These are phyloP conservation scores for Eudemis profundana DNA, from an alignment of 2,888 invertebrate species.

Conservation along the genomic window DNA sequence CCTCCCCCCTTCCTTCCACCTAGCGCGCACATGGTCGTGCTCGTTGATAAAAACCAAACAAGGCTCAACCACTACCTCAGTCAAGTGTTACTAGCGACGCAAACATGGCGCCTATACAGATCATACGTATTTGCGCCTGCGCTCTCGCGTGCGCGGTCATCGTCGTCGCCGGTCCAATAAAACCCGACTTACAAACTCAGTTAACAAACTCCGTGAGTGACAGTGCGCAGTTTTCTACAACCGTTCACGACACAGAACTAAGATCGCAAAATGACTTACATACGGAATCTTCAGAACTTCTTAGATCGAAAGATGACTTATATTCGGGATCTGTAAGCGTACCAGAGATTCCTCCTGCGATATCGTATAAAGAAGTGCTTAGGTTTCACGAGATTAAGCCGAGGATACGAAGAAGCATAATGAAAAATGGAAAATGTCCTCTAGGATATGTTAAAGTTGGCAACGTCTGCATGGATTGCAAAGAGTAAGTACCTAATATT, in stretches of 20 bases:
- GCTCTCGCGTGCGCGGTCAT: background rate
- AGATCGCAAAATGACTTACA: no score
- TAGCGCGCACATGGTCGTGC: background rate
- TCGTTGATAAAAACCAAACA: background rate
- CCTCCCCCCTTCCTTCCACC: background rate
- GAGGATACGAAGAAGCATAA: conserved; percentile 11
- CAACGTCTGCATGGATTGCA: conserved; percentile 3
- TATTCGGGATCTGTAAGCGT: background rate
- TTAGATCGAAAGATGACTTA: no score
- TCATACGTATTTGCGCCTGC: background rate
- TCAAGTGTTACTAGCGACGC: background rate
- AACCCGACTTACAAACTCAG: background rate
- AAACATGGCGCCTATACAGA: background rate
- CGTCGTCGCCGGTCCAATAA: background rate
- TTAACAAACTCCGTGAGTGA: conserved; percentile 7
- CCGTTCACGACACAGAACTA: background rate
- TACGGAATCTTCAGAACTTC: no score
- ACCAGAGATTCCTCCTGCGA: background rate
- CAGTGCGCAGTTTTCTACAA: background rate
- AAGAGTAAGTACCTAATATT: conserved; percentile 7
- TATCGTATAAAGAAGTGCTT: background rate
- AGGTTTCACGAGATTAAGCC: background rate
- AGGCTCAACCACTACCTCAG: background rate
- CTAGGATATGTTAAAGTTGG: conserved; percentile 1
- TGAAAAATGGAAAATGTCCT: background rate